phyloP scores from a whole-genome alignment of 2,888 invertebrate species.

The Girardia tigrina region DNA sequence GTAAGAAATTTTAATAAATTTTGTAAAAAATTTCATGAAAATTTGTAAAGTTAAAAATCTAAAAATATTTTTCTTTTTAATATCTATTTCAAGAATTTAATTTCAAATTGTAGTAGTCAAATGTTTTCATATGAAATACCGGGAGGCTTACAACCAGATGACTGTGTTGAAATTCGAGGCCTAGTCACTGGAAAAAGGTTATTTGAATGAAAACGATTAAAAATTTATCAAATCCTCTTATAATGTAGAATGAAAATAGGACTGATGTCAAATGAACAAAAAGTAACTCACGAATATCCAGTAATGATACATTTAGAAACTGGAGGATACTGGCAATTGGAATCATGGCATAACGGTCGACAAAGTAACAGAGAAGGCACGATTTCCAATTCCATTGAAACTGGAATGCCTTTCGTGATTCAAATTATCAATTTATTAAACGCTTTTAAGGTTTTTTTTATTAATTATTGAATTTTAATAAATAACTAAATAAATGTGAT shows the following conservation, averaged over 20 bases:
- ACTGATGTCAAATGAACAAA: background rate
- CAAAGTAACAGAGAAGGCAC: background rate
- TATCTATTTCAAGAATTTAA: no score
- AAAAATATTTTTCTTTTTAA: no score
- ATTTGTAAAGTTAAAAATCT: no score
- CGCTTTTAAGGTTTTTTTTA: conserved; percentile 4
- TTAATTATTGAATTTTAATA: no score
- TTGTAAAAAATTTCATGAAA: no score
- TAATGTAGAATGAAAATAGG: background rate
- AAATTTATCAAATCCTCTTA: background rate
- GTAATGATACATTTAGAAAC: background rate
- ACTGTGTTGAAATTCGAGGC: conserved; percentile 29
- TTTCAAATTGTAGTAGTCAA: no score
- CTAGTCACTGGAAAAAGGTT: conserved; percentile 23
- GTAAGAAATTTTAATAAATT: no score
- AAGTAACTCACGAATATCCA: background rate
- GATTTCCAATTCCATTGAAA: background rate
- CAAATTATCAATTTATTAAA: background rate
- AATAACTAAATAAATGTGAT: no score
- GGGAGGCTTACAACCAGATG: conserved; percentile 17
- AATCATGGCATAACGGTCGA: background rate
- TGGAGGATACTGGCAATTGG: background rate
- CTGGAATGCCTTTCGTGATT: background rate
- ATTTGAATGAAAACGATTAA: no score
- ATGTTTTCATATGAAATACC: conserved; percentile 30